Conservation (phyloP, 2,888 invertebrate genomes). For the Nephrotoma appendiculata region DNA sequence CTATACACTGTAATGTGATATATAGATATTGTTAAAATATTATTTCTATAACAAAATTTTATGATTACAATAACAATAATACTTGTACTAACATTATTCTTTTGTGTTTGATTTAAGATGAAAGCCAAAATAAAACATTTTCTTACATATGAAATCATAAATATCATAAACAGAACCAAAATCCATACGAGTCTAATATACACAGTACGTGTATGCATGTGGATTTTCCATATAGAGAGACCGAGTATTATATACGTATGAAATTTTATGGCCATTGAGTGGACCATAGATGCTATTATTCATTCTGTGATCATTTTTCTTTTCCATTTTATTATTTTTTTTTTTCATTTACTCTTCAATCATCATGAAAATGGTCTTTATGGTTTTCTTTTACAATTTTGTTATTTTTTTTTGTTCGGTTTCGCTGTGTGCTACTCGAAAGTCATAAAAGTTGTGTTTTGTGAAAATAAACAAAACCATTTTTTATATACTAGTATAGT, state of each 20-base stretch:
- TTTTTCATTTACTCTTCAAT: not conserved
- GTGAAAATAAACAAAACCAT: not conserved
- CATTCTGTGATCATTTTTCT: not conserved
- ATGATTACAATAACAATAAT: not conserved
- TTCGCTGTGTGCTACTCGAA: not conserved
- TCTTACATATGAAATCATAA: not conserved
- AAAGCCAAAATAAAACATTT: not conserved
- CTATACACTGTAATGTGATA: not conserved
- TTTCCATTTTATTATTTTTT: not conserved
- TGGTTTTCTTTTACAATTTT: not conserved
- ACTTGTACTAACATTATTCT: not conserved
- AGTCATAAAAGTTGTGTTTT: not conserved
- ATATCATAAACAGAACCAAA: not conserved
- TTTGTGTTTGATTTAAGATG: not conserved
- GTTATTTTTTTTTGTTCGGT: not conserved
- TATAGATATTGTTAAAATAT: not conserved
- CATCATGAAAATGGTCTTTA: not conserved
- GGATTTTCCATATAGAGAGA: not conserved
- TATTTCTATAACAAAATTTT: not conserved
- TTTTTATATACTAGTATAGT: not conserved
- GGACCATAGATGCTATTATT: slow-evolving; percentile 1
- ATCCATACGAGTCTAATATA: not conserved
- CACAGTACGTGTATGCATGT: not conserved
- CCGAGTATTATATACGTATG: not conserved
- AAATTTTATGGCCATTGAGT: slow-evolving; percentile 2